phyloP scores from a whole-genome alignment of 2,888 invertebrate genomes.

The Dasysyrphus albostriatus region DNA sequence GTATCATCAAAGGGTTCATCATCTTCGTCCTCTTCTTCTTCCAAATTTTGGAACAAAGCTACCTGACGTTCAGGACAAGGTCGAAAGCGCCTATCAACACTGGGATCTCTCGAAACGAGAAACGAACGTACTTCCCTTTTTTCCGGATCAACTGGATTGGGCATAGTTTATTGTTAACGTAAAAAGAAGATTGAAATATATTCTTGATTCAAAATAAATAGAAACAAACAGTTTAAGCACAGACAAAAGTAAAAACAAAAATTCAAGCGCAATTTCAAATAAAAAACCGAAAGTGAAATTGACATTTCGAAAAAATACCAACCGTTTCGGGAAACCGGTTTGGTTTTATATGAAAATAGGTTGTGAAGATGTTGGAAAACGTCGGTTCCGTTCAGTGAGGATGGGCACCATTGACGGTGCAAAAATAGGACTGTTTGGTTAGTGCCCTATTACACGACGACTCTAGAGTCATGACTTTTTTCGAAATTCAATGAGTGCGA shows the following conservation, averaged over 20 bases:
- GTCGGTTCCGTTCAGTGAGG: not conserved
- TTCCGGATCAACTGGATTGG: constrained; percentile 61
- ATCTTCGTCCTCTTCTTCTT: constrained; percentile 77
- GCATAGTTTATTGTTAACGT: constrained; percentile 34
- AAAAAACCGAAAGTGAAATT: constrained; percentile 30
- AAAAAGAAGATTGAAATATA: not conserved
- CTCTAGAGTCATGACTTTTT: too few relatives aligned
- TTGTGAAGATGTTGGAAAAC: not conserved
- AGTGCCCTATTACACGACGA: too few relatives aligned
- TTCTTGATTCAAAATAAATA: constrained; percentile 7
- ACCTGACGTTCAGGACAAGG: constrained; percentile 79
- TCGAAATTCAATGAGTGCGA: too few relatives aligned
- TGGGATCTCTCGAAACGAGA: constrained; percentile 80
- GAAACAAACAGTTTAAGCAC: not conserved
- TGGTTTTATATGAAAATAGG: not conserved
- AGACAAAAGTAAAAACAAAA: not conserved
- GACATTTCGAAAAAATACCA: constrained; percentile 34
- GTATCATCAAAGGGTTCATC: constrained; percentile 64
- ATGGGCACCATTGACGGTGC: too few relatives aligned
- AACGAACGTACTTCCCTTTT: constrained; percentile 80
- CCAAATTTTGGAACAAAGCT: constrained; percentile 79
- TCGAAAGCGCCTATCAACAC: constrained; percentile 80
- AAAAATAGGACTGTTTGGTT: too few relatives aligned
- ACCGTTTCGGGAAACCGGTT: constrained; percentile 19
- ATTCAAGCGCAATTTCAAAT: constrained; percentile 52